phyloP scores from a whole-genome alignment of 2,797 vertebrate genomes.

The Phataginus tetradactyla region DNA sequence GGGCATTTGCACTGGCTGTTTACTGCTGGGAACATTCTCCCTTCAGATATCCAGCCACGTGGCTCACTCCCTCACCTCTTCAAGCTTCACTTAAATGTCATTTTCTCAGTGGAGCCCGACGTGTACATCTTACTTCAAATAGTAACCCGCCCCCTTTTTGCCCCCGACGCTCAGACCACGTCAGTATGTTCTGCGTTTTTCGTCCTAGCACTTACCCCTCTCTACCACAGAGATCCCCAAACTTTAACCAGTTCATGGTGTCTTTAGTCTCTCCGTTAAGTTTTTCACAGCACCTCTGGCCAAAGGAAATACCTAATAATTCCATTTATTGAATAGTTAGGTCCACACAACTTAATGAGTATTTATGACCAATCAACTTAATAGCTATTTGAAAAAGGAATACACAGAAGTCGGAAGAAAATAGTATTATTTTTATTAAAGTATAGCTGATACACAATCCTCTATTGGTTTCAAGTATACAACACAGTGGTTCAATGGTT shows the following conservation, averaged over 20 bases:
- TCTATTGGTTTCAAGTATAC: too few relatives aligned
- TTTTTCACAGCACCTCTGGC: background rate
- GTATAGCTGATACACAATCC: too few relatives aligned
- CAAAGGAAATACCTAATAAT: slow-evolving; percentile 1
- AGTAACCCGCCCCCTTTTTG: background rate
- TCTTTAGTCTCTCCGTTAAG: background rate
- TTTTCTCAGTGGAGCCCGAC: background rate
- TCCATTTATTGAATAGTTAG: background rate
- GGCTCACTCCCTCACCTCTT: background rate
- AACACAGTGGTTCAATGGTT: too few relatives aligned
- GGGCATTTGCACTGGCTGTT: background rate
- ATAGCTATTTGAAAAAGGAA: background rate
- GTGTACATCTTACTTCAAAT: background rate
- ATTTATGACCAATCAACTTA: background rate
- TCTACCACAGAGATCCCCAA: background rate
- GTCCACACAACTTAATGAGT: background rate
- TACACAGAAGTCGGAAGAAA: background rate
- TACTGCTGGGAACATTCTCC: background rate
- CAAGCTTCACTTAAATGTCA: background rate
- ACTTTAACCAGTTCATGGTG: background rate
- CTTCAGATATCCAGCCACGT: background rate
- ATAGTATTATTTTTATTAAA: background rate
- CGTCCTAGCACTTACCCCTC: background rate
- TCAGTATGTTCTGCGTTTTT: background rate
- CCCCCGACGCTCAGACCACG: background rate